A percentile compares a stretch with the other conserved stretches of the same genome.
phyloP scores from a whole-genome alignment of 2,888 invertebrate genomes.

The Anticlea derivata region DNA sequence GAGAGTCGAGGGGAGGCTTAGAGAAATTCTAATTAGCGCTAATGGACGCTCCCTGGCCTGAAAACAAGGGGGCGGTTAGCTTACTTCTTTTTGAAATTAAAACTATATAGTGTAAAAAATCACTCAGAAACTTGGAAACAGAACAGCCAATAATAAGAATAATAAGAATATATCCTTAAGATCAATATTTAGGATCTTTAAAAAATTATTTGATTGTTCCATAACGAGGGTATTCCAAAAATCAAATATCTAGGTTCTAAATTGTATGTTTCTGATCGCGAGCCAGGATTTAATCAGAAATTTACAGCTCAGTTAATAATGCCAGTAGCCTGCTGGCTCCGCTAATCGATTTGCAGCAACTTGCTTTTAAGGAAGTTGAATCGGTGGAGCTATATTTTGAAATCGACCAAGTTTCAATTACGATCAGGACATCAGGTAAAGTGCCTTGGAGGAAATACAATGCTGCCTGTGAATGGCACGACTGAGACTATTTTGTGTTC shows the following conservation, averaged over 20 bases:
- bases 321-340: constrained; percentile 21
- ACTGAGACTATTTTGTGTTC: constrained; percentile 1
- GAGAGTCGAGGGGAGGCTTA: constrained; percentile 43
- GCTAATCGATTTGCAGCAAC: constrained; percentile 26
- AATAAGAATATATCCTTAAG: too few species aligned
- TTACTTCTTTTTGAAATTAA: constrained; percentile 35
- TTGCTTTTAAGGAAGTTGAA: constrained; percentile 19
- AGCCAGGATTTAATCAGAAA: constrained; percentile 31
- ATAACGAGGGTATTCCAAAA: too few species aligned
- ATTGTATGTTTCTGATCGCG: constrained; percentile 18
- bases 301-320: constrained; percentile 33
- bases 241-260: background rate
- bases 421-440: background rate
- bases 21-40: constrained; percentile 76
- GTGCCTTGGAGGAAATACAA: background rate
- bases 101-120: constrained; percentile 17
- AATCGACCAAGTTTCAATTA: constrained; percentile 16
- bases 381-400: constrained; percentile 17
- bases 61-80: constrained; percentile 54
- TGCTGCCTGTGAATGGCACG: background rate
- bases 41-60: constrained; percentile 69
- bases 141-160: too few species aligned
- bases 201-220: too few species aligned
- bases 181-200: background rate
- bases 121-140: constrained; percentile 4